Evolutionary conservation across 2,113 vertebrate species (phyloP), one percentile per base, ranked within the genome.

Genomic region (Oostethus manadensis): DNA sequence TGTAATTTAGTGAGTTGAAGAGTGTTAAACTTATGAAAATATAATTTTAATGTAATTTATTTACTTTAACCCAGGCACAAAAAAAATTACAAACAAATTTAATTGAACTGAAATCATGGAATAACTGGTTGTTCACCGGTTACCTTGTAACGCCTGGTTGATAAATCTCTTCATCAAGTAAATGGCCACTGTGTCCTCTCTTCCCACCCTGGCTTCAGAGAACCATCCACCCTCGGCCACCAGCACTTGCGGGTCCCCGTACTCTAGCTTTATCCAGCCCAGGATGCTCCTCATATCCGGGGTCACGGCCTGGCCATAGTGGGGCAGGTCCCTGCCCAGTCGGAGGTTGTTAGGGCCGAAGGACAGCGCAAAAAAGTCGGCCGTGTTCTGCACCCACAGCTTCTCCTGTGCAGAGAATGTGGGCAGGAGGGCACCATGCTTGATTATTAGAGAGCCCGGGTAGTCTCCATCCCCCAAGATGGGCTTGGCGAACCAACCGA

Each of bases 181-280:
- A 72, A 99, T 91, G 43, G 88, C 86, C 3, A 91, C 88, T 16
- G 95, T 99, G 60, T 99, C 96, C 62, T 98, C 93, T 9, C 85
- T 93, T 73, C 85, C 90, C 53, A 94, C 90, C 0, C 89, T 83
- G 56, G 89, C 89, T 18, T 94, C 88, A 13, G 94, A 93, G 84
- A 94, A 99, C 97, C 97, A 99, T 53, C 96, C 91, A 6, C 91
- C 96, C 79, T 99, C 96, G 15, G 92, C 84, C 65, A 99, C 91
- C 56, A 98, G 75, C 75, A 99, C 90, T 16, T 29, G 81, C 2
- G 88, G 92, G 67, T 89, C 88, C n/a, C 83, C 84, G 38, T 97
- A 99, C 79, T 95, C 93, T 79, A 92, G 49, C 70, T 93, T 93
- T 72, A 99, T 91, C 96, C 96, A 99, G 55, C 88, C 89, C 66